Evolutionary conservation across 2,113 vertebrate genomes (phyloP), one percentile per base, ranked within the genome.

Genomic region (Caracal caracal): DNA sequence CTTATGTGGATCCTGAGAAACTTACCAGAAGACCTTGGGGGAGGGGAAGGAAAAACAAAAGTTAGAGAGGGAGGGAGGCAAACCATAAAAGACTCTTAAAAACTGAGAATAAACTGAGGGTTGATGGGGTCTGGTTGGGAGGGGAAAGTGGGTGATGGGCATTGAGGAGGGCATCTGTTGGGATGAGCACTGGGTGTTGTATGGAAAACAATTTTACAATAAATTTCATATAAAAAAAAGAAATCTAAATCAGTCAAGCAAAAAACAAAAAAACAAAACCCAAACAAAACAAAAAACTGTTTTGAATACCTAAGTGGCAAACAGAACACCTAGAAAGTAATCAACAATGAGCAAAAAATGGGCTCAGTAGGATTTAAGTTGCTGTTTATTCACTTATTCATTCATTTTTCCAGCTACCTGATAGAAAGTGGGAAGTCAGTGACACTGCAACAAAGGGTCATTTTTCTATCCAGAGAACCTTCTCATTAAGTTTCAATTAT

Each of bases 401-500:
- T 97, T 98, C 88, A 53, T 94, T 97, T 98, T 98, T 96, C 10
- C 24, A 97, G 66, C 56, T 84, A 70, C 59, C 75, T 86, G 81
- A 96, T 89, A 95, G 97, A 97, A 95, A 98, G 87, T 83, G 11
- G 92, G 95, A 98, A 98, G 65, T 90, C 97, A 96, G 96, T 98
- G 98, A 98, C 98, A 98, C 93, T 40, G 20, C 85, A 97, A 96
- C 33, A 76, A 95, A 95, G 97, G 98, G 98, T 98, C 98, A 98
- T 98, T 97, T 76, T 97, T 98, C 97, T 65, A 85, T 97, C 80
- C 96, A 33, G 30, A 96, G 97, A 98, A 95, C 53, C 28, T 98
- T 84, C 97, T 98, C 95, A 98, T 99, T 98, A 98, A 98, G 81
- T 98, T 98, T 98, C 98, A 98, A 98, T 98, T 98, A 98, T 98